These are phyloP conservation scores for Holothuria glaberrima DNA, from an alignment of 35 echinoderm and acorn worm genomes.

Conservation along the genomic window DNA sequence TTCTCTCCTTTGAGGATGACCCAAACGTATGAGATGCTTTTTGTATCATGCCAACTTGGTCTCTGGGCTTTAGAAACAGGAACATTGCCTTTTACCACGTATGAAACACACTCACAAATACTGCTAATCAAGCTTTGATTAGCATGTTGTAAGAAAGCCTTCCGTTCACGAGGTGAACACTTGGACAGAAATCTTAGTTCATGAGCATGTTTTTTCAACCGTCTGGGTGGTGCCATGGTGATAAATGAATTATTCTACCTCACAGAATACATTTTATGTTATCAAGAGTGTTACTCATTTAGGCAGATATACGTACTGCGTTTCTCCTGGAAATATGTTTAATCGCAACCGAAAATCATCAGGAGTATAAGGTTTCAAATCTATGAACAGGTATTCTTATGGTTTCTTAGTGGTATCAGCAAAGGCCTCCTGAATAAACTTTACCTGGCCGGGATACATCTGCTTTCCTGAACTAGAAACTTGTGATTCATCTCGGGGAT, in stretches of 20 bases:
- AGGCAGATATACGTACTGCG: constrained; percentile 26
- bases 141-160: background rate
- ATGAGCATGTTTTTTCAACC: background rate
- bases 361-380: constrained; percentile 49
- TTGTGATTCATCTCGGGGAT: constrained; percentile 74
- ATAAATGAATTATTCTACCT: background rate
- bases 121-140: background rate
- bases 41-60: constrained; percentile 11
- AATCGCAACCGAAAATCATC: constrained; percentile 58
- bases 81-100: constrained; percentile 29
- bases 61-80: background rate
- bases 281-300: too few relatives aligned
- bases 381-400: constrained; percentile 59
- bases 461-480: constrained; percentile 59
- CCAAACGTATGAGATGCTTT: background rate
- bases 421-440: constrained; percentile 65
- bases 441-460: constrained; percentile 45
- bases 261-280: background rate
- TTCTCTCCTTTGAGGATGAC: background rate
- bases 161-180: constrained; percentile 32
- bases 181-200: constrained; percentile 8
- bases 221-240: background rate
- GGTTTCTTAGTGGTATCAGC: constrained; percentile 46
- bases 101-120: constrained; percentile 1
- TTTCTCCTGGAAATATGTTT: constrained; percentile 49